These are phyloP conservation scores for Tylochromis polylepis DNA, from an alignment of 2,113 vertebrate species.

Conservation along the genomic window DNA sequence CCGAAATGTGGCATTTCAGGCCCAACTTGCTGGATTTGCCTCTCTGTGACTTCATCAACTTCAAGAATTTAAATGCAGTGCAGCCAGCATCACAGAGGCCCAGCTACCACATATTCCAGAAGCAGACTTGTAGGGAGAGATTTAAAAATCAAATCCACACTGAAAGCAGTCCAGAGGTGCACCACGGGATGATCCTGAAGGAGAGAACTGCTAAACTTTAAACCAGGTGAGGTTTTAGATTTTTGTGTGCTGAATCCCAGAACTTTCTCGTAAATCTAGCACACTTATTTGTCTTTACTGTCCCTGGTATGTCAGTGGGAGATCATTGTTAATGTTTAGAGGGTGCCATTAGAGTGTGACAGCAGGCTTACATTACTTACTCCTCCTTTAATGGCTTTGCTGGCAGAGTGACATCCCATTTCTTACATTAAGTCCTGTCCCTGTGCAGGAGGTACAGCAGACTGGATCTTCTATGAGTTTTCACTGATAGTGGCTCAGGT, in stretches of 20 bases:
- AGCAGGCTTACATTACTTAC: not conserved
- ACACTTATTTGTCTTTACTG: not conserved
- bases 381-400: not conserved
- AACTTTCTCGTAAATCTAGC: not conserved
- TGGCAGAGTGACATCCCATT: not conserved
- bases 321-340: not conserved
- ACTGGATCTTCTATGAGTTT: rapidly evolving
- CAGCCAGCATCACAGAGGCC: not conserved
- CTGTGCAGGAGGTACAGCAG: not conserved
- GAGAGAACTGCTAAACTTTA: not conserved
- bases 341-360: not conserved
- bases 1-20: not conserved
- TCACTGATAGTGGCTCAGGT: not conserved
- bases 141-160: not conserved
- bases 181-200: not conserved
- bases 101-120: not conserved
- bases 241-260: not conserved
- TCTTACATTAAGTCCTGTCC: not conserved
- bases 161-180: not conserved
- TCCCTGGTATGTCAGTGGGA: not conserved
- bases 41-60: not conserved
- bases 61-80: not conserved
- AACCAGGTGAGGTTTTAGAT: not conserved
- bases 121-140: not conserved
- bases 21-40: not conserved